Base-by-base conservation (phyloP, 1,140 invertebrate genomes). In the Vanessa tameamea region DNA sequence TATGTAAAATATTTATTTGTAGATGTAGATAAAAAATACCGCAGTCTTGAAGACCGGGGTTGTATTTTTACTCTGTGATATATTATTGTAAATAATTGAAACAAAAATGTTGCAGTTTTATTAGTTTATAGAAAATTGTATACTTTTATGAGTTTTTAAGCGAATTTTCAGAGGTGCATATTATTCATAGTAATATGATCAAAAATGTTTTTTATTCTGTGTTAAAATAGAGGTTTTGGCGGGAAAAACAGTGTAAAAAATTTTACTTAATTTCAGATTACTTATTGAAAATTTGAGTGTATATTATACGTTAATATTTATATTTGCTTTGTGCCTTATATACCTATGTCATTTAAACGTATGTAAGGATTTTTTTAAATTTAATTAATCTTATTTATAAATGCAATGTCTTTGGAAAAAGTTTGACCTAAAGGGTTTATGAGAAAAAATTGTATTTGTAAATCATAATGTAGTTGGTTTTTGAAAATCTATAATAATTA, bases 41-140 rank as follows among this genome's bases (percentile, higher is more conserved):
- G 73, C 26, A 72, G 82, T 85, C 87, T 89, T 13, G 71, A 86
- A 89, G 87, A 86, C 83, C 70, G 66, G 77, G 80, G 79, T 82
- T 78, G 87, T 91, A 91, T 91, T 90, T 89, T 87, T 81, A 90
- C 85, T 86, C 89, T 91, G 89, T 91, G 89, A 91, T 91, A 91
- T 88, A 88, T 81, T 76, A 73, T 78, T 85, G 82, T 89, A 88
- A 85, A 85, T 82, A 81, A 43, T 43, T 43, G 9, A 43, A 51
- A 68, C 69, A 73, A 66, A 73, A 72, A 61, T 73, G 69, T 74
- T 69, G 50, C 69, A 72, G 65, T 64, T 75, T 47, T 75, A 59
- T 75, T 75, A 66, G 63, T 65, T 23, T 37, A 57, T 15, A 37
- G 57, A 37, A 61, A n/a, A 61, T 31, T 15, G 11, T 50, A 51